Conservation (phyloP, 2,113 vertebrate genomes). For the Jaculus jaculus region DNA sequence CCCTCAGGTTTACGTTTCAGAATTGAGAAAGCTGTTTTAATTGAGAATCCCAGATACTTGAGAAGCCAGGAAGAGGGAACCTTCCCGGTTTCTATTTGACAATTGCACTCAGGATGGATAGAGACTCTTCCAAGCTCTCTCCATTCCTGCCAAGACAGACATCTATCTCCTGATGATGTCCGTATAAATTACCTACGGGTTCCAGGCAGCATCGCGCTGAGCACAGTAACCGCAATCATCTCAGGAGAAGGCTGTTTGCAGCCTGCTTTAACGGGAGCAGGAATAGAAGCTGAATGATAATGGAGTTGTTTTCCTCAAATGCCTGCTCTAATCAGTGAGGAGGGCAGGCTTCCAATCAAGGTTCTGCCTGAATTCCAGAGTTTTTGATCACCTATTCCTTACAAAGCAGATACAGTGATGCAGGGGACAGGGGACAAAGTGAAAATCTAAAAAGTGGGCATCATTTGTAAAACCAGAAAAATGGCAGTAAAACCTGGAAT, state of each 20-base stretch:
- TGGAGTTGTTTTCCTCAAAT: not conserved
- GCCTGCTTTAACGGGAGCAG: not conserved
- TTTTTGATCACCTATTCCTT: not conserved
- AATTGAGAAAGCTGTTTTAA: conserved; percentile 1
- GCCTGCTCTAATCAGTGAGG: not conserved
- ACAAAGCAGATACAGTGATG: not conserved
- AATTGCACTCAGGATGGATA: not conserved
- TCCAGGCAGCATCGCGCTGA: not conserved
- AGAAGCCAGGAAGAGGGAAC: conserved; percentile 16
- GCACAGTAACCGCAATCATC: not conserved
- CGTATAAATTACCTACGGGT: not conserved
- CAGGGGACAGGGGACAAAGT: not conserved
- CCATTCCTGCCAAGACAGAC: not conserved
- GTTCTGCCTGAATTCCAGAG: not conserved
- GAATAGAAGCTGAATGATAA: not conserved
- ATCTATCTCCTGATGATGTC: not conserved
- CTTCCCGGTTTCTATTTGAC: not conserved
- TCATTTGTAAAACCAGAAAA: conserved; percentile 39
- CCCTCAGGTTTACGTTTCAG: conserved; percentile 10
- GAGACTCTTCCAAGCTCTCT: not conserved
- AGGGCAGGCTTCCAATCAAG: not conserved
- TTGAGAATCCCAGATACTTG: not conserved
- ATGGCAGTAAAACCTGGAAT: not conserved
- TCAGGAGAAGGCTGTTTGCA: not conserved
- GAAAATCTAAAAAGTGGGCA: not conserved